Evolutionary conservation across 2,888 invertebrate genomes (phyloP).

Genomic region (Peribatodes rhomboidaria): DNA sequence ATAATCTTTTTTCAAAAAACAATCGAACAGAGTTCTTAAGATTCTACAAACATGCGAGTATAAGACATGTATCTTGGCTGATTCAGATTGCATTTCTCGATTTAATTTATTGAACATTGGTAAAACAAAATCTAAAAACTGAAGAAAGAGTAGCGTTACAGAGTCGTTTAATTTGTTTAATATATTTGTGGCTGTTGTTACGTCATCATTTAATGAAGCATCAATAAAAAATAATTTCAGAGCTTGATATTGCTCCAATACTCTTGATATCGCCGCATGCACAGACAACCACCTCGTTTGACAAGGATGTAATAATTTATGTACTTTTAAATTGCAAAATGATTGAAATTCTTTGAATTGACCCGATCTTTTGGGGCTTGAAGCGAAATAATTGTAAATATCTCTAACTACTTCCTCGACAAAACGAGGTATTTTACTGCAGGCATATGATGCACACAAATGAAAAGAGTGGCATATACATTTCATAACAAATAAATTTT

Average conservation of each 20-base stretch:
- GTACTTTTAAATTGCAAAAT: conserved; percentile 12
- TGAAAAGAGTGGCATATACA: conserved; percentile 48
- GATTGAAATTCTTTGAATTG: conserved; percentile 36
- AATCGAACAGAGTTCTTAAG: conserved; percentile 49
- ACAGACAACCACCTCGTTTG: conserved; percentile 47
- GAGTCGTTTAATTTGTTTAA: conserved; percentile 26
- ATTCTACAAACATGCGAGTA: background rate
- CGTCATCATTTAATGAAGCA: too few species aligned
- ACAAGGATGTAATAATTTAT: conserved; percentile 40
- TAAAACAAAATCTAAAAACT: conserved; percentile 44
- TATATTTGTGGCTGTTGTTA: background rate
- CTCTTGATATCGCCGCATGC: conserved; percentile 26
- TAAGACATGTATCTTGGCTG: conserved; percentile 1
- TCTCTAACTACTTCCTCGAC: conserved; percentile 32
- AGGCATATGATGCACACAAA: conserved; percentile 38
- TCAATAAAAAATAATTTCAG: too few species aligned
- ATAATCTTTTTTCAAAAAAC: conserved; percentile 48
- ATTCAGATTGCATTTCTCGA: too few species aligned
- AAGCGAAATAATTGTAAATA: conserved; percentile 34
- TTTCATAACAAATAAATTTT: conserved; percentile 28
- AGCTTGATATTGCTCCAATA: conserved; percentile 40
- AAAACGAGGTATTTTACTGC: conserved; percentile 30
- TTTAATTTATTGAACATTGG: conserved; percentile 29
- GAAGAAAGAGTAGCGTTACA: conserved; percentile 38
- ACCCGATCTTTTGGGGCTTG: conserved; percentile 35